Evolutionary conservation across 2,888 invertebrate species (phyloP).

Genomic region (Heteropelma amictum): DNA sequence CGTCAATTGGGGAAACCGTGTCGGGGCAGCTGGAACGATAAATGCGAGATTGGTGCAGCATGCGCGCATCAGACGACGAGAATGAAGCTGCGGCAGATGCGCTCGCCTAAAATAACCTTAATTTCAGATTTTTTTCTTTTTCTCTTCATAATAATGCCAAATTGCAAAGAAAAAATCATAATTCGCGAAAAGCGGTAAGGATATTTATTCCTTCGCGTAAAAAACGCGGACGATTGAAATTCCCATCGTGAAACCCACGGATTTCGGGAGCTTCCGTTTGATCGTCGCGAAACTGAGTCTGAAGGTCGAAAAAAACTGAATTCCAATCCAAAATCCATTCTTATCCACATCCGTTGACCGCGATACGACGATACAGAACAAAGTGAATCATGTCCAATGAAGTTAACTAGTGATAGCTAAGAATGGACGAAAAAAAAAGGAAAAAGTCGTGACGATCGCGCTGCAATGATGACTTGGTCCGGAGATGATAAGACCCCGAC

Average conservation of each 20-base stretch:
- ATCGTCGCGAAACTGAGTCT: too few species aligned
- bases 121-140: background rate
- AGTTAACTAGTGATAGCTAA: slow-evolving; percentile 3
- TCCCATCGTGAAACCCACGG: too few species aligned
- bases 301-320: background rate
- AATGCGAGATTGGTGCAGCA: slow-evolving; percentile 3
- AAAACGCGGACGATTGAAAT: too few species aligned
- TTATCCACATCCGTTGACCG: too few species aligned
- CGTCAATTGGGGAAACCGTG: slow-evolving; percentile 50
- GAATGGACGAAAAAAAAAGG: background rate
- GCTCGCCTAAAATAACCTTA: slow-evolving; percentile 2
- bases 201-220: too few species aligned
- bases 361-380: background rate
- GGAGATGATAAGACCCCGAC: too few species aligned
- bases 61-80: slow-evolving; percentile 2
- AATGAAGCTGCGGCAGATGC: slow-evolving; percentile 6
- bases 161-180: too few species aligned
- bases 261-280: too few species aligned
- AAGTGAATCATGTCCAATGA: background rate
- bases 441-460: background rate
- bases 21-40: slow-evolving; percentile 2
- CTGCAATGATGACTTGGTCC: background rate
- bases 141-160: background rate
- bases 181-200: too few species aligned
- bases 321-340: too few species aligned